Percentiles rank a stretch among this genome's conserved stretches.
phyloP scores from a whole-genome alignment of 2,113 vertebrate species.

The Perccottus glenii region DNA sequence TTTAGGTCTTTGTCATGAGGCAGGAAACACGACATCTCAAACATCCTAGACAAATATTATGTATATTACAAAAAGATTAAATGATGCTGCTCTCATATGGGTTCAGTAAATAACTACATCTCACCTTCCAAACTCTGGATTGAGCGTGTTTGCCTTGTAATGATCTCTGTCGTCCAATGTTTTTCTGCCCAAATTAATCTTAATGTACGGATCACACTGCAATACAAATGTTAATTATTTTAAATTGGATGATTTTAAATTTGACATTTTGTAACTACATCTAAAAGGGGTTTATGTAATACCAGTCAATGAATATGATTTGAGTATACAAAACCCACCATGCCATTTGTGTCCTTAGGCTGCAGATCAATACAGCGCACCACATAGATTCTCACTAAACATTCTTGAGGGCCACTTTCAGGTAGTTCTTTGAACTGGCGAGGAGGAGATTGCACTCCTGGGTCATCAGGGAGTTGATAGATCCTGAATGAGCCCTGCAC shows the following conservation, averaged over 20 bases:
- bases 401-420: constrained; percentile 92
- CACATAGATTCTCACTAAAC: constrained; percentile 91
- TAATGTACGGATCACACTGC: constrained; percentile 97
- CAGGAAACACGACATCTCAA: constrained; percentile 93
- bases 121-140: constrained; percentile 95
- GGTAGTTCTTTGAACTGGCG: constrained; percentile 93
- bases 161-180: constrained; percentile 92
- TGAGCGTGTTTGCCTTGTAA: constrained; percentile 90
- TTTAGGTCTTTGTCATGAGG: constrained; percentile 98
- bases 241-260: not conserved
- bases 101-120: not conserved
- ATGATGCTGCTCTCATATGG: not conserved
- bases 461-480: constrained; percentile 89
- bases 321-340: constrained; percentile 79
- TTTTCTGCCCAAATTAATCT: constrained; percentile 90
- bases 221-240: constrained; percentile 9
- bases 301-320: not conserved
- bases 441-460: constrained; percentile 81
- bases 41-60: constrained; percentile 82
- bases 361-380: constrained; percentile 87
- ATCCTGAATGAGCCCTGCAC: constrained; percentile 91
- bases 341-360: constrained; percentile 95
- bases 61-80: not conserved
- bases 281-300: not conserved
- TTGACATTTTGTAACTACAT: not conserved